Evolutionary conservation across 2,797 vertebrate genomes (phyloP).

Genomic region (Octomys mimax): DNA sequence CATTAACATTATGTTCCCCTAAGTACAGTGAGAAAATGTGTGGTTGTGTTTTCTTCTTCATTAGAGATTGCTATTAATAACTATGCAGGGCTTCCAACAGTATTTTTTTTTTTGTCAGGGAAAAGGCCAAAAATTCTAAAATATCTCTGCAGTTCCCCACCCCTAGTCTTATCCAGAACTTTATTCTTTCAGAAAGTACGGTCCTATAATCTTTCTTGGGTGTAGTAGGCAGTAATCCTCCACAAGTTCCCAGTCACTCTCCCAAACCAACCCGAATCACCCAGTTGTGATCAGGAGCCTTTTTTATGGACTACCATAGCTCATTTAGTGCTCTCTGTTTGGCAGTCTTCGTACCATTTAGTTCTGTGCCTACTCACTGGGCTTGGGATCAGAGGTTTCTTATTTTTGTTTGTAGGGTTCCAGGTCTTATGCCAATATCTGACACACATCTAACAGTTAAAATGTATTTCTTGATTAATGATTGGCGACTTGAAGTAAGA

Average conservation of each 20-base stretch:
- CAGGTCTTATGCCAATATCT: background rate
- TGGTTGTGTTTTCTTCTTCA: slow-evolving; percentile 43
- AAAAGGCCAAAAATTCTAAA: background rate
- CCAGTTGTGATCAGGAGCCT: background rate
- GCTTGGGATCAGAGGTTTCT: background rate
- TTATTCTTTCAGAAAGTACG: background rate
- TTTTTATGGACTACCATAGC: background rate
- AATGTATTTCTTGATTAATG: background rate
- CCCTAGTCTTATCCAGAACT: background rate
- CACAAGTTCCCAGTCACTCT: background rate
- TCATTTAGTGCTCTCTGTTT: background rate
- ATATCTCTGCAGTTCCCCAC: background rate
- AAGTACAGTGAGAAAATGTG: background rate
- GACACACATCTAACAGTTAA: background rate
- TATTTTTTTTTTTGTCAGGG: slow-evolving; percentile 32
- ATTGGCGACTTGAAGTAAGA: background rate
- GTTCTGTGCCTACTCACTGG: background rate
- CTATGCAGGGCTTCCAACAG: background rate
- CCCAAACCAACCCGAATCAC: background rate
- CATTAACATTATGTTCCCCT: slow-evolving; percentile 40
- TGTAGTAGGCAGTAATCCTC: background rate
- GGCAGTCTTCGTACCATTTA: background rate
- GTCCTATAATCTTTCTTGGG: background rate
- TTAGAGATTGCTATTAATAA: slow-evolving; percentile 44
- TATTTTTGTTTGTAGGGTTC: background rate